Percentiles rank a stretch among this genome's conserved stretches.
These are phyloP conservation scores for Thysanoteuthis rhombus DNA, from an alignment of 2,888 invertebrate genomes.

Conservation along the genomic window DNA sequence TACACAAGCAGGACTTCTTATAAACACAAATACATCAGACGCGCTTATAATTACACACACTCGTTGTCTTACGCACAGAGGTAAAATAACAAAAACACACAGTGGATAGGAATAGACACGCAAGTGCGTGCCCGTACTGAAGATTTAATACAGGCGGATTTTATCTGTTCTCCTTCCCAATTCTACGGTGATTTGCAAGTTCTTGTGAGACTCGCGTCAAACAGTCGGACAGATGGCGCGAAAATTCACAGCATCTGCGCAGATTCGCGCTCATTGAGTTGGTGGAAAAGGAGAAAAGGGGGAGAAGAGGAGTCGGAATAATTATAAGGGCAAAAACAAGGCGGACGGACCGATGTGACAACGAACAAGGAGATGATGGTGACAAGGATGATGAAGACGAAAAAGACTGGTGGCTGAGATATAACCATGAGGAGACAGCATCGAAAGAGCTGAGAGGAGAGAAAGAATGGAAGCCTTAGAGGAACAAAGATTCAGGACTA, in stretches of 20 bases:
- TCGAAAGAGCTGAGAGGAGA: background rate
- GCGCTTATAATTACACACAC: background rate
- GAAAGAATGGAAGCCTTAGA: background rate
- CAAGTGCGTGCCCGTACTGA: background rate
- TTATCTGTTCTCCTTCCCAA: background rate
- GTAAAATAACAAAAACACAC: background rate
- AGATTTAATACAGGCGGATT: background rate
- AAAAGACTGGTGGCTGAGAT: background rate
- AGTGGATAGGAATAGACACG: background rate
- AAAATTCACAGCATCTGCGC: slow-evolving; percentile 12
- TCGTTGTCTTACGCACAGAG: background rate
- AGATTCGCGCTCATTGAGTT: background rate
- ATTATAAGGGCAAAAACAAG: background rate
- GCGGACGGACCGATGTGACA: background rate
- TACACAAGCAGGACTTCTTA: no score
- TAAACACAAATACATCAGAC: no score
- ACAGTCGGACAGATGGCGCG: background rate
- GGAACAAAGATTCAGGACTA: background rate
- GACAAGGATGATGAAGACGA: background rate
- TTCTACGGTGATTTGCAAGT: slow-evolving; percentile 12
- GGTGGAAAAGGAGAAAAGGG: background rate
- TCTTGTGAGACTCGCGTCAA: background rate
- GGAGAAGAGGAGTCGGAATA: background rate
- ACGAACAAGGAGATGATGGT: background rate
- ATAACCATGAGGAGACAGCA: background rate